Evolutionary conservation across 2,888 invertebrate genomes (phyloP), one percentile per base, ranked within the genome.

Genomic region (Morpho deidamia): DNA sequence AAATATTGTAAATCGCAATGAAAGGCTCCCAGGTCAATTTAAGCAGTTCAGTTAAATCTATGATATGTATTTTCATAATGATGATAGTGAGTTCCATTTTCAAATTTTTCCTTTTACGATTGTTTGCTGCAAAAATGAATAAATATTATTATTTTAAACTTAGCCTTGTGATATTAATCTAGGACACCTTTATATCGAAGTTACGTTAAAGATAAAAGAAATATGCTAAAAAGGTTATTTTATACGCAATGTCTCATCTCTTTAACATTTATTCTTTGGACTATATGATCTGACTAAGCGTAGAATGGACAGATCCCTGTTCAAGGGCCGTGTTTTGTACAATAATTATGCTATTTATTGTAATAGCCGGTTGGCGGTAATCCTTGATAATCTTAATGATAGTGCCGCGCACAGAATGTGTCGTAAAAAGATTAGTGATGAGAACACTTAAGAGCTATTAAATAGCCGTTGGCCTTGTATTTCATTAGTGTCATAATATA

Each of bases 281-380:
- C 10, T 39, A 32, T 53, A 59, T 61, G 62, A 61, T 56, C 64
- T 71, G 78, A 77, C 74, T 68, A 78, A 74, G 76, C 77, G 72
- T 74, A 74, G 74, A 72, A 73, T 72, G 71, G 72, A 66, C 74
- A 74, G 71, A 74, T 76, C 69, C 56, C 63, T 52, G 51, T 62
- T 65, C 64, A 63, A 74, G 78, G 74, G 74, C 74, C 69, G 67
- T 73, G 78, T 77, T 82, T 82, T 81, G 80, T 78, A 58, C 73
- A 66, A 70, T 83, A 86, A 87, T 86, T 87, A 83, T 77, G 70
- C 76, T 79, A 72, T 78, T 75, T 71, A 67, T 72, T 64, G 65
- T 79, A 82, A 79, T 76, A 57, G 64, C 53, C 58, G 58, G 56
- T 55, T 55, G 56, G 55, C 62, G 56, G 59, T 63, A 78, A 81